Conservation (phyloP, 30 jellyfish, hydroid and myxozoan genomes). For the Hydractinia symbiolongicarpus region DNA sequence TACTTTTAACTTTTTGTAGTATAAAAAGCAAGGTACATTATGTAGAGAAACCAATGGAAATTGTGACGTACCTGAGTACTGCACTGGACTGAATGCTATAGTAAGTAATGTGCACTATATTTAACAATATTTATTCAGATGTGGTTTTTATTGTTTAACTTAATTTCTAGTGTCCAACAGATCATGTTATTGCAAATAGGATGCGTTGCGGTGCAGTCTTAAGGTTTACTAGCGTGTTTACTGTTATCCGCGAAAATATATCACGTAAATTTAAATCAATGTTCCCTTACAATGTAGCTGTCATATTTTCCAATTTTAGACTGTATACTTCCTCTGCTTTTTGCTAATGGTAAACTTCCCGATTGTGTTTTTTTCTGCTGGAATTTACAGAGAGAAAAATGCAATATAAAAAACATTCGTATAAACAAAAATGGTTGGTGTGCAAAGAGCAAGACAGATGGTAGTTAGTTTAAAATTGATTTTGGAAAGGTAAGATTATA, state of each 20-base stretch:
- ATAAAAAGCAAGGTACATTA: conserved; percentile 65
- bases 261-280: too few relatives aligned
- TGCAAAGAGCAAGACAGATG: conserved; percentile 2
- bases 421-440: conserved; percentile 31
- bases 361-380: conserved; percentile 46
- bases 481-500: conserved; percentile 65
- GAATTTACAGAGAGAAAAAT: neutral
- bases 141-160: too few relatives aligned
- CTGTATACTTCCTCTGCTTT: conserved; percentile 48
- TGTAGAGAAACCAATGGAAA: conserved; percentile 59
- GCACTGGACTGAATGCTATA: conserved; percentile 64
- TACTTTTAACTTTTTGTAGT: conserved; percentile 28
- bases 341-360: conserved; percentile 43
- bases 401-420: conserved; percentile 25
- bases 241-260: too few relatives aligned
- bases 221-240: too few relatives aligned
- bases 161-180: conserved; percentile 69
- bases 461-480: conserved; percentile 49
- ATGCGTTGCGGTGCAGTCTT: conserved; percentile 40
- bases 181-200: conserved; percentile 44
- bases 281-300: too few relatives aligned
- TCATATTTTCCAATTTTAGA: conserved; percentile 20
- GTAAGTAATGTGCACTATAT: conserved; percentile 22
- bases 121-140: neutral
- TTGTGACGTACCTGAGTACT: conserved; percentile 84